Evolutionary conservation across 2,797 vertebrate genomes (phyloP).

Genomic region (Delichon dasypus): DNA sequence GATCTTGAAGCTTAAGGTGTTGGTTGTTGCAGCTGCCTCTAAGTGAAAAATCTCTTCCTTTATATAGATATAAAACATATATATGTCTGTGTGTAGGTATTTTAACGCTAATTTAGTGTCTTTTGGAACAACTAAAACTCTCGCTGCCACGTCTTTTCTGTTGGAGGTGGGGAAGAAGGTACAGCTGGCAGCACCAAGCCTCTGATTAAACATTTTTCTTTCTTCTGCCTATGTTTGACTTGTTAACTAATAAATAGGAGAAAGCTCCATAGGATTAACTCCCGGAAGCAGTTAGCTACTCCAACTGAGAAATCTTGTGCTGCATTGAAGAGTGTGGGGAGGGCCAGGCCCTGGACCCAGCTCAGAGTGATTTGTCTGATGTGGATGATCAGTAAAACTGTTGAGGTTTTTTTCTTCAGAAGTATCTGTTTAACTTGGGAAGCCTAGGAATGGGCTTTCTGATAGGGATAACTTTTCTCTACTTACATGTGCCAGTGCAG

Average conservation of each 20-base stretch:
- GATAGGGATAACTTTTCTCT: neutral
- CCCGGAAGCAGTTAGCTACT: neutral
- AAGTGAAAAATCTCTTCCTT: neutral
- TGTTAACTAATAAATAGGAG: neutral
- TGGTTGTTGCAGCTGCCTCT: neutral
- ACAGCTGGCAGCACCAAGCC: neutral
- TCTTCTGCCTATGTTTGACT: neutral
- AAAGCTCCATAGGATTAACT: neutral
- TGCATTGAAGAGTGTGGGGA: neutral
- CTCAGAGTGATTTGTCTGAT: neutral
- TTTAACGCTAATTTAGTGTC: neutral
- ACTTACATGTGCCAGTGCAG: neutral
- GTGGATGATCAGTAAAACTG: neutral
- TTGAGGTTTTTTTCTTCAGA: neutral
- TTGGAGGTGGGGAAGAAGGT: neutral
- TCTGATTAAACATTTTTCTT: neutral
- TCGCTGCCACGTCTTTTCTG: slow-evolving; percentile 59
- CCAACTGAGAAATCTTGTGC: neutral
- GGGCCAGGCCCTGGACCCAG: neutral
- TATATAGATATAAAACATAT: neutral
- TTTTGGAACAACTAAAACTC: neutral
- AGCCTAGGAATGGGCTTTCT: neutral
- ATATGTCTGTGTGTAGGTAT: neutral
- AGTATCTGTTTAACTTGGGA: neutral
- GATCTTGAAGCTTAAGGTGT: neutral